Evolutionary conservation across 2,888 invertebrate species (phyloP).

Genomic region (Drosophila formosana): DNA sequence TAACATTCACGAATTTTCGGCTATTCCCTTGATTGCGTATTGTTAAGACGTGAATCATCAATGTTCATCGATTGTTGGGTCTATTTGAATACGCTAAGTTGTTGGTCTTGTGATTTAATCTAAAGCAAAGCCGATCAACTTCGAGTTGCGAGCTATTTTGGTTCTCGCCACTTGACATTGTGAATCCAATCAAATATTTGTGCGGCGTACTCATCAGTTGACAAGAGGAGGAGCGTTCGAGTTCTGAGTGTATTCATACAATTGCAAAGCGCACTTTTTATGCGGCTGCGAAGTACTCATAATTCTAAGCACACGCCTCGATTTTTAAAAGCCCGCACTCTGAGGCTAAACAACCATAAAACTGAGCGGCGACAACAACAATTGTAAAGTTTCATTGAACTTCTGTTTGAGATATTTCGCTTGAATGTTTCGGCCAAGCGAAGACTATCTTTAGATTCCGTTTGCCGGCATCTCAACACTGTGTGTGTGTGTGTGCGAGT

Average conservation of each 20-base stretch:
- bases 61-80: no score
- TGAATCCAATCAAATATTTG: neutral
- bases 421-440: slow-evolving; percentile 62
- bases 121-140: no score
- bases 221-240: neutral
- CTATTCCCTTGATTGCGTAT: no score
- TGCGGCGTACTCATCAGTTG: neutral
- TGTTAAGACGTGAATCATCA: no score
- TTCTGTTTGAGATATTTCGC: slow-evolving; percentile 63
- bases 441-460: slow-evolving; percentile 64
- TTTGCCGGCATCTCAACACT: slow-evolving; percentile 40
- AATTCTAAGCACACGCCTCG: slow-evolving; percentile 44
- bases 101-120: no score
- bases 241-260: neutral
- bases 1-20: neutral
- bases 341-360: slow-evolving; percentile 6
- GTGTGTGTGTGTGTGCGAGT: slow-evolving; percentile 8
- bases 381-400: slow-evolving; percentile 66
- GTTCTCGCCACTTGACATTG: neutral
- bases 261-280: slow-evolving; percentile 18
- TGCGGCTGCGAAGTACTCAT: slow-evolving; percentile 20
- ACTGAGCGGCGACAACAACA: slow-evolving; percentile 13
- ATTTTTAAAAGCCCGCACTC: slow-evolving; percentile 22
- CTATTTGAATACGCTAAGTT: no score
- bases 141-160: neutral